Evolutionary conservation across 35 echinoderm and acorn worm genomes (phyloP).

Genomic region (Eucidaris tribuloides): DNA sequence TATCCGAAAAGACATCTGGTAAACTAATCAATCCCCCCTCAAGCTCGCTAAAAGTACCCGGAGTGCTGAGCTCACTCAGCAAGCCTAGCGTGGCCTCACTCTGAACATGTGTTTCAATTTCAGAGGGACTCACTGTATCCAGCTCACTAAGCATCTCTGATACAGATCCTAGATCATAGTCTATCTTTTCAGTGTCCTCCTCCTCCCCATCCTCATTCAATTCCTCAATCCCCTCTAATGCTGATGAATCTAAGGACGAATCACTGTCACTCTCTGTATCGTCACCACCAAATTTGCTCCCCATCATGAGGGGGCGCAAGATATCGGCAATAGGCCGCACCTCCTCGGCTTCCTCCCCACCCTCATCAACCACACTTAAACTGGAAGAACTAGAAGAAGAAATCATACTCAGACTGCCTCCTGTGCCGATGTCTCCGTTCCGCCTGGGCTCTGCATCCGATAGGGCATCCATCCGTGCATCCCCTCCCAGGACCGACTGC

Average conservation of each 20-base stretch:
- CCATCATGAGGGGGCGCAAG: slow-evolving; percentile 15
- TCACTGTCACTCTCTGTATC: not conserved
- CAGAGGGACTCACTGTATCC: slow-evolving; percentile 22
- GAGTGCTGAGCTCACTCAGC: slow-evolving; percentile 17
- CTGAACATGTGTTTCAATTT: slow-evolving; percentile 8
- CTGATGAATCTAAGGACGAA: not conserved
- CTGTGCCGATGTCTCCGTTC: slow-evolving; percentile 8
- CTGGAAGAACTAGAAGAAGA: slow-evolving; percentile 45
- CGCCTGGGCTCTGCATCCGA: slow-evolving; percentile 5
- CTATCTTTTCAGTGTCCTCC: not conserved
- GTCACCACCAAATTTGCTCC: slow-evolving; percentile 1
- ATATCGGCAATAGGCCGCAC: slow-evolving; percentile 14
- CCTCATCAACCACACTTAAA: slow-evolving; percentile 39
- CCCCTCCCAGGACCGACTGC: not conserved
- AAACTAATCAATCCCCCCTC: slow-evolving; percentile 10
- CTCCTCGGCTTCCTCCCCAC: slow-evolving; percentile 29
- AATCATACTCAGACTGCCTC: slow-evolving; percentile 75
- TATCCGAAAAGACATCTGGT: slow-evolving; percentile 11
- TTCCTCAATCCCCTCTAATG: not conserved
- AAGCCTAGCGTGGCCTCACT: slow-evolving; percentile 4
- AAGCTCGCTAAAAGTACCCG: slow-evolving; percentile 2
- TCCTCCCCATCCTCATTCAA: not conserved
- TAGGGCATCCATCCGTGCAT: slow-evolving; percentile 11
- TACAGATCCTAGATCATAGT: slow-evolving; percentile 14
- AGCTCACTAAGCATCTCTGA: slow-evolving; percentile 25